These are phyloP conservation scores for Spilarctia lutea DNA, from an alignment of 2,888 invertebrate species.

Conservation along the genomic window DNA sequence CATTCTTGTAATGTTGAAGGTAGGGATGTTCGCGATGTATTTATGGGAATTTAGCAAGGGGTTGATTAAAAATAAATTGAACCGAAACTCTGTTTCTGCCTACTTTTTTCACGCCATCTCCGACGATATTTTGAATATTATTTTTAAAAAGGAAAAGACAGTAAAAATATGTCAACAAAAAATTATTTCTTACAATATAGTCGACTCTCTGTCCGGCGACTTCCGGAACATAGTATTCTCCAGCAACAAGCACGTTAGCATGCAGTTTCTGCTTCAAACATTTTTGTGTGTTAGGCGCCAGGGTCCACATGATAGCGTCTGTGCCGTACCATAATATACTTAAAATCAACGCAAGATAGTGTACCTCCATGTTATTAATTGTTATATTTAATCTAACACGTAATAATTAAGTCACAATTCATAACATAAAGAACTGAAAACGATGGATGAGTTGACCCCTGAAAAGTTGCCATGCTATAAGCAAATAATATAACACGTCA, in stretches of 20 bases:
- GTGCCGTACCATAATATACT: slow-evolving; percentile 76
- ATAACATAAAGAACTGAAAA: slow-evolving; percentile 74
- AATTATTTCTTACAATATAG: slow-evolving; percentile 89
- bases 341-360: slow-evolving; percentile 75
- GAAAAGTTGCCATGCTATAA: slow-evolving; percentile 53
- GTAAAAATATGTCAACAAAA: slow-evolving; percentile 43
- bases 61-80: too few relatives aligned
- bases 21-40: too few relatives aligned
- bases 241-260: slow-evolving; percentile 97
- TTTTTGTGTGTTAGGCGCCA: slow-evolving; percentile 96
- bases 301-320: slow-evolving; percentile 91
- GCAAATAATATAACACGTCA: slow-evolving; percentile 44
- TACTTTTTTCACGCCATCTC: too few relatives aligned
- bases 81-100: too few relatives aligned
- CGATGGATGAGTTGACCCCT: slow-evolving; percentile 84
- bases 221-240: slow-evolving; percentile 97
- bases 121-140: too few relatives aligned
- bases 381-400: slow-evolving; percentile 57
- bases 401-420: slow-evolving; percentile 69
- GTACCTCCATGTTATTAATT: slow-evolving; percentile 74
- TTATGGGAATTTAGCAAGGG: too few relatives aligned
- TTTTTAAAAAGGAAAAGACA: slow-evolving; percentile 18
- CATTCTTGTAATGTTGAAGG: too few relatives aligned
- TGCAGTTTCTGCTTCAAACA: slow-evolving; percentile 99
- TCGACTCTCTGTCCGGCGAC: slow-evolving; percentile 96